Conservation (phyloP, 2,888 invertebrate genomes). For the Ctena decussata region DNA sequence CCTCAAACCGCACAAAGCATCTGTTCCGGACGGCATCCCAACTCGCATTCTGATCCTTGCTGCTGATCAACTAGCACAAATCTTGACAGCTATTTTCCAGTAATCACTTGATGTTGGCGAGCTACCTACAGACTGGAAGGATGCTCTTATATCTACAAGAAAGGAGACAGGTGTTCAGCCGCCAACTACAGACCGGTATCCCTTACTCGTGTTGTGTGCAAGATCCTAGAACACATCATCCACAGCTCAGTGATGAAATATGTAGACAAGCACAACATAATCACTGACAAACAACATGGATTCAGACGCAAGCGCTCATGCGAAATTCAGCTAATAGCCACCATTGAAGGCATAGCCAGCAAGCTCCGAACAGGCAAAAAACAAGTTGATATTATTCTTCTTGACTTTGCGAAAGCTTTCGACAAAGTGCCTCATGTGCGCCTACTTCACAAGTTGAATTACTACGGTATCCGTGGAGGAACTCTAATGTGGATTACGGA, state of each 20-base stretch:
- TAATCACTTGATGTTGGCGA: no score
- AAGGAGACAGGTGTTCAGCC: no score
- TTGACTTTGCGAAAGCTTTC: not conserved
- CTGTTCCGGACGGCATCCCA: no score
- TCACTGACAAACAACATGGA: not conserved
- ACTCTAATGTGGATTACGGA: slow-evolving; percentile 39
- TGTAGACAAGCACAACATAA: not conserved
- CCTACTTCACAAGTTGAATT: not conserved
- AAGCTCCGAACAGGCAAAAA: not conserved
- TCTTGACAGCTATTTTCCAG: no score
- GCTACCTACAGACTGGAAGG: no score
- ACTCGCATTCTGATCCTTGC: no score
- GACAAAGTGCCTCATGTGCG: not conserved
- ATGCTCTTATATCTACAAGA: no score
- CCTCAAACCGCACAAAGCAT: no score
- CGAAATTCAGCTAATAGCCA: not conserved
- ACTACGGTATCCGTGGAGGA: not conserved
- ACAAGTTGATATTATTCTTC: no score
- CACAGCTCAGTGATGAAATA: no score
- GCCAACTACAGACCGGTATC: no score
- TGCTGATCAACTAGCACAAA: no score
- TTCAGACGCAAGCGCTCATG: slow-evolving; percentile 1
- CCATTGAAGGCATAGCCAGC: not conserved
- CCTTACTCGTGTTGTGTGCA: not conserved
- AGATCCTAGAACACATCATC: not conserved